phyloP scores from a whole-genome alignment of 64 coral and sea anemone genomes.

The Orbicella faveolata region DNA sequence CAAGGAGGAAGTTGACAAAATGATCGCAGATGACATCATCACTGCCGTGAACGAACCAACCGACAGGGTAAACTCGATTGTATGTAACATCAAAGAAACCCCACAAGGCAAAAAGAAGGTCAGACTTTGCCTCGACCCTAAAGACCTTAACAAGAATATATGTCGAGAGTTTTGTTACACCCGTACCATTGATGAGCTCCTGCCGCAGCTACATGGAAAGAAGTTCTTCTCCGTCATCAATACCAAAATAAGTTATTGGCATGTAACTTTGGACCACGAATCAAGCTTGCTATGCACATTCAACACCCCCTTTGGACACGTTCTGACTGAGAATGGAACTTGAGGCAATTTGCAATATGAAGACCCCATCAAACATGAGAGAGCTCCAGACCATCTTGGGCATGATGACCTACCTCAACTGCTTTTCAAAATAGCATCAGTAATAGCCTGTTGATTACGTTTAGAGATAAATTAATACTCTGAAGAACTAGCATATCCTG shows the following conservation, averaged over 20 bases:
- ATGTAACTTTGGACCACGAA: neutral
- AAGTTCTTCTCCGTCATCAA: conserved; percentile 41
- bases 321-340: too few species aligned
- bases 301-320: conserved; percentile 28
- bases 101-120: conserved; percentile 41
- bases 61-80: conserved; percentile 43
- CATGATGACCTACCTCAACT: too few species aligned
- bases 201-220: conserved; percentile 36
- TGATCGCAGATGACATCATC: conserved; percentile 10
- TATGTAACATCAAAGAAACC: conserved; percentile 53
- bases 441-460: too few species aligned
- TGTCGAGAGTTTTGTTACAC: conserved; percentile 33
- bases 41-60: conserved; percentile 29
- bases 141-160: conserved; percentile 56
- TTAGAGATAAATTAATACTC: too few species aligned
- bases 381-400: too few species aligned
- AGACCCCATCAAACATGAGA: too few species aligned
- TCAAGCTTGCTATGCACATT: conserved; percentile 50
- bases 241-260: conserved; percentile 34
- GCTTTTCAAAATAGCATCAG: too few species aligned
- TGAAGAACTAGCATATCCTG: too few species aligned
- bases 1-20: too few species aligned
- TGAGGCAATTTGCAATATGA: too few species aligned
- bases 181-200: conserved; percentile 44
- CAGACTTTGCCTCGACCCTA: conserved; percentile 52